Evolutionary conservation across 2,113 vertebrate species (phyloP), one percentile per base, ranked within the genome.

Genomic region (Phylloscopus whistleri): DNA sequence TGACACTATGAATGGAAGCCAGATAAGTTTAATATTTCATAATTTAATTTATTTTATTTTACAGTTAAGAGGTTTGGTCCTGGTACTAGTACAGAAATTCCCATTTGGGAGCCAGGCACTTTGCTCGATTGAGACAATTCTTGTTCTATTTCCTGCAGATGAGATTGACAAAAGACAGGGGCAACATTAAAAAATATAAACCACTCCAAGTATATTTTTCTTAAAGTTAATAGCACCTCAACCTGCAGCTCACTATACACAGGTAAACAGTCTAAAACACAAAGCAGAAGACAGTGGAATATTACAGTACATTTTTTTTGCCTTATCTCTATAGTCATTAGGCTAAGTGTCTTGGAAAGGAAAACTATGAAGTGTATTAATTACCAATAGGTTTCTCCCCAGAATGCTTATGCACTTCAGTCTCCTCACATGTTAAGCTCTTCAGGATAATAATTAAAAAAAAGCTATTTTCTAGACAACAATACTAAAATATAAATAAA

Each of bases 381-480:
- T 92, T 92, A 67, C 56, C 64, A 81, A 21, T 68, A 81, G 6
- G 20, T 44, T 92, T 91, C 64, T 75, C 27, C 60, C 26, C 60
- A 81, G 56, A 95, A 92, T 53, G 76, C 17, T 90, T 67, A 81
- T 68, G 43, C 22, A 78, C 52, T 93, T 75, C 68, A 81, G 52
- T 31, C 56, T 90, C 76, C 66, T 56, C 2, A 6, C 52, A 81
- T 5, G 5, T 84, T 86, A 84, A 92, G 13, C 55, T 87, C 39
- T 90, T 92, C 41, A 87, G 23, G 69, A 81, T 72, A 95, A 89
- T 91, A 93, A 95, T 78, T 89, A 69, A 22, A 7, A 73, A 96
- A 94, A 91, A 93, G 48, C 93, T 89, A 84, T 92, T 96, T 97
- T 92, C 73, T 87, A 95, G 76, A 72, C 52, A 94, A 95, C 75